Conservation (phyloP, 2,888 invertebrate genomes). For the Girardia tigrina region DNA sequence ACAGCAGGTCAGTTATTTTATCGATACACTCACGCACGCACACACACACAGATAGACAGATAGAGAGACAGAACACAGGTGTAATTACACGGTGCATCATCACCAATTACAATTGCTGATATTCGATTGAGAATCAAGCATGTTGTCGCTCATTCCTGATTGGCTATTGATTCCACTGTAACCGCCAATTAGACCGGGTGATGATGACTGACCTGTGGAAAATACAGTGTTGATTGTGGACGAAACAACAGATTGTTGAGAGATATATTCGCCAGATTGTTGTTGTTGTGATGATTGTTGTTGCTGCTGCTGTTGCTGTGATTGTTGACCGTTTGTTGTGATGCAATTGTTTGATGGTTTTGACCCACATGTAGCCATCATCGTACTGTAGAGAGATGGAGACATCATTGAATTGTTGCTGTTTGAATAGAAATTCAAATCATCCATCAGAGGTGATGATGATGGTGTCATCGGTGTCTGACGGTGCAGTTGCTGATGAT, state of each 20-base stretch:
- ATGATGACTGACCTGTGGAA: conserved; percentile 23
- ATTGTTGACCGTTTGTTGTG: not conserved
- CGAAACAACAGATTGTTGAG: conserved; percentile 12
- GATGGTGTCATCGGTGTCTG: not conserved
- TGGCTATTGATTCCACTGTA: conserved; percentile 18
- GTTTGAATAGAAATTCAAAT: not conserved
- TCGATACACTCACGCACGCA: not conserved
- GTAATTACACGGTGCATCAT: not conserved
- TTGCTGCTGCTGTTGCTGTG: not conserved
- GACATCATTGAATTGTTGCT: not conserved
- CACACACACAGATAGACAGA: not conserved
- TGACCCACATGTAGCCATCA: not conserved
- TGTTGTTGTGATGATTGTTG: not conserved
- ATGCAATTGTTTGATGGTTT: not conserved
- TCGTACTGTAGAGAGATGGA: not conserved
- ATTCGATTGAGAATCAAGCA: conserved; percentile 23
- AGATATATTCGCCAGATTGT: conserved; percentile 1
- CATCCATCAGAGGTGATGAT: conserved; percentile 17
- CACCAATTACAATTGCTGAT: conserved; percentile 23
- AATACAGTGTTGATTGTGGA: conserved; percentile 2
- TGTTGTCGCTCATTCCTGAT: conserved; percentile 20
- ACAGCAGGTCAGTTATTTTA: not conserved
- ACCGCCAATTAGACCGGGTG: conserved; percentile 2
- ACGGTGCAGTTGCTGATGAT: not conserved
- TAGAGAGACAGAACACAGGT: no score